phyloP scores from a whole-genome alignment of 2,888 invertebrate species.

The Dromius quadrimaculatus region DNA sequence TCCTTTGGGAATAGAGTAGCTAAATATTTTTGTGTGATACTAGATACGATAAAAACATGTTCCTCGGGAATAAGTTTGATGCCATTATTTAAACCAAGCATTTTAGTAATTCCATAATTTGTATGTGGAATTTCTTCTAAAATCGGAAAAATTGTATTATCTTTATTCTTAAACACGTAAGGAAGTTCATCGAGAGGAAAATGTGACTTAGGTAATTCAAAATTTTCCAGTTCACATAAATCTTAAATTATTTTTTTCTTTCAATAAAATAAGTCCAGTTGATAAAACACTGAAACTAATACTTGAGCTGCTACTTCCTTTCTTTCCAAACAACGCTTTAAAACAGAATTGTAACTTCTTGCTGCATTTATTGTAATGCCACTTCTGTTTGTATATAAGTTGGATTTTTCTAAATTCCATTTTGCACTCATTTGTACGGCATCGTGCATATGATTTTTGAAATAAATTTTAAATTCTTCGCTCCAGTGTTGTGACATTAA shows the following conservation, averaged over 20 bases:
- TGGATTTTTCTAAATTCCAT: conserved; percentile 6
- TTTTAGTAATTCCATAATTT: conserved; percentile 33
- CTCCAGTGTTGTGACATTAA: conserved; percentile 28
- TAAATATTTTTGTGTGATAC: background rate
- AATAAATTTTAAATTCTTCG: conserved; percentile 40
- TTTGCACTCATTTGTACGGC: conserved; percentile 16
- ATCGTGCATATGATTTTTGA: conserved; percentile 18
- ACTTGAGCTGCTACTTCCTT: conserved; percentile 39
- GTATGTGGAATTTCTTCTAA: conserved; percentile 25
- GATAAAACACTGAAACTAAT: conserved; percentile 21
- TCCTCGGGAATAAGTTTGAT: conserved; percentile 14
- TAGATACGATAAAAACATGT: background rate
- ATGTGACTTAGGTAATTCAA: background rate
- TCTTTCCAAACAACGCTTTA: conserved; percentile 22
- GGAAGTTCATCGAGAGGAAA: conserved; percentile 20
- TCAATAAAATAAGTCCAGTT: conserved; percentile 42
- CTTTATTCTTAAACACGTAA: conserved; percentile 42
- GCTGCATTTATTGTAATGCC: conserved; percentile 46
- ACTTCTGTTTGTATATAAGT: conserved; percentile 29
- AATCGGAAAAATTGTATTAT: background rate
- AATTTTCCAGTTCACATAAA: background rate
- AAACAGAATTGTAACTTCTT: conserved; percentile 30
- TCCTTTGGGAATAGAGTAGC: conserved; percentile 35
- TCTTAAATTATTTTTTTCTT: conserved; percentile 28
- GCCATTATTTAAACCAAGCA: background rate